These are phyloP conservation scores for Acipenser oxyrinchus DNA, from an alignment of 2,797 vertebrate species.

Conservation along the genomic window DNA sequence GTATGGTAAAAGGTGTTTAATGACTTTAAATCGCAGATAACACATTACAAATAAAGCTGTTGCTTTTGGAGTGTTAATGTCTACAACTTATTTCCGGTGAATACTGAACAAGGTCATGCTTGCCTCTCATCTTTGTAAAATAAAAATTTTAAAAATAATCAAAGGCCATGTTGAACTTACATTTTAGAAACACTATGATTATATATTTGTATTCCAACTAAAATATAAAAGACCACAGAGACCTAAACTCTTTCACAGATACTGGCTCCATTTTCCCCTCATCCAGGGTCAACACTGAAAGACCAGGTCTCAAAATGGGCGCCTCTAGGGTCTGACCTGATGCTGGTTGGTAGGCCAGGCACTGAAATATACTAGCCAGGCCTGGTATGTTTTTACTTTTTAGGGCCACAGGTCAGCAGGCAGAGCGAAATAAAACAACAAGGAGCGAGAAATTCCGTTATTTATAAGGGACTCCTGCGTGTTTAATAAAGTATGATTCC, in stretches of 20 bases:
- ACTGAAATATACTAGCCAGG: not conserved
- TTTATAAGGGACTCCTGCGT: not conserved
- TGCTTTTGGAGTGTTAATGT: too few species aligned
- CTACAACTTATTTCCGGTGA: too few species aligned
- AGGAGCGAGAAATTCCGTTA: not conserved
- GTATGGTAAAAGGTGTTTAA: too few species aligned
- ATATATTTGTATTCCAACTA: not conserved
- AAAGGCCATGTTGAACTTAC: not conserved
- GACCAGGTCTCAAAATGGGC: not conserved
- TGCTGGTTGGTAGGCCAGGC: not conserved
- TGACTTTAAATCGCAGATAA: too few species aligned
- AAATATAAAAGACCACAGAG: not conserved
- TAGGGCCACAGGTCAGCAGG: too few species aligned
- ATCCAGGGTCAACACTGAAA: not conserved
- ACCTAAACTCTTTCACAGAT: not conserved
- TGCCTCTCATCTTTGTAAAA: too few species aligned
- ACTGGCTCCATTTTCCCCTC: not conserved
- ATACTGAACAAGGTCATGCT: too few species aligned
- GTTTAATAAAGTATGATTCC: not conserved
- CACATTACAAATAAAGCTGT: too few species aligned
- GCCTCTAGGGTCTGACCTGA: not conserved
- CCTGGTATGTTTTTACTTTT: not conserved
- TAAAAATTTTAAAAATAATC: too few species aligned
- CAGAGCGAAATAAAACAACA: too few species aligned
- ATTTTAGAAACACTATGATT: not conserved